Percentiles rank a stretch among this genome's conserved stretches.
Evolutionary conservation across 2,797 vertebrate genomes (phyloP).

Genomic region (Chromis chromis): DNA sequence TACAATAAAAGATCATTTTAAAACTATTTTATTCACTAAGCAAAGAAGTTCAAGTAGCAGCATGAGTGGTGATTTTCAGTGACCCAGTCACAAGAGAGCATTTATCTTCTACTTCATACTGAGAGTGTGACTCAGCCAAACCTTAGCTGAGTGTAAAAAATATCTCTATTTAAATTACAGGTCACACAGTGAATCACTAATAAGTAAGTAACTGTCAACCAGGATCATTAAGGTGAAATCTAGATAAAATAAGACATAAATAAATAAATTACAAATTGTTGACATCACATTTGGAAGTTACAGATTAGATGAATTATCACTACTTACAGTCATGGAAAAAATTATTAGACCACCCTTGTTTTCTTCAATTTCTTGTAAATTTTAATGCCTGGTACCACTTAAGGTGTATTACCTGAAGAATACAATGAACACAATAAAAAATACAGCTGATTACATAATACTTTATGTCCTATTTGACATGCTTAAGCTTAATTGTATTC

Average conservation of each 20-base stretch:
- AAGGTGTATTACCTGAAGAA: too few relatives aligned
- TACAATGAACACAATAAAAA: too few relatives aligned
- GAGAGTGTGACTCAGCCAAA: conserved; percentile 13
- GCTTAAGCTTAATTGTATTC: too few relatives aligned
- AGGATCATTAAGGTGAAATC: background rate
- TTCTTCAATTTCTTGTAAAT: too few relatives aligned
- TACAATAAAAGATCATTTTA: conserved; percentile 4
- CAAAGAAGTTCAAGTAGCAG: conserved; percentile 10
- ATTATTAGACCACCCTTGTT: too few relatives aligned
- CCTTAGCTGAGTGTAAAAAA: conserved; percentile 6
- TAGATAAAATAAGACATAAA: too few relatives aligned
- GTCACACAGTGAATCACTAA: background rate
- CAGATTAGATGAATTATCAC: background rate
- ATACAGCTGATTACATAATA: too few relatives aligned
- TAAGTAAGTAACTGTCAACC: background rate
- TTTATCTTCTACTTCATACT: conserved; percentile 19
- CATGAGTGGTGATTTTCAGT: conserved; percentile 8
- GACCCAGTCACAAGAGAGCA: conserved; percentile 2
- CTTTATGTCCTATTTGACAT: too few relatives aligned
- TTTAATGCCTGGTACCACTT: too few relatives aligned
- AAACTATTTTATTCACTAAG: background rate
- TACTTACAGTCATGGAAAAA: too few relatives aligned
- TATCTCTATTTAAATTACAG: conserved; percentile 3
- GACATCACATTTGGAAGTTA: background rate
- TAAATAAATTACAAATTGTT: background rate